Percentiles rank a stretch among this genome's conserved stretches.
These are phyloP conservation scores for Drosophila ercepeae DNA, from an alignment of 1,140 invertebrate genomes.

Conservation along the genomic window DNA sequence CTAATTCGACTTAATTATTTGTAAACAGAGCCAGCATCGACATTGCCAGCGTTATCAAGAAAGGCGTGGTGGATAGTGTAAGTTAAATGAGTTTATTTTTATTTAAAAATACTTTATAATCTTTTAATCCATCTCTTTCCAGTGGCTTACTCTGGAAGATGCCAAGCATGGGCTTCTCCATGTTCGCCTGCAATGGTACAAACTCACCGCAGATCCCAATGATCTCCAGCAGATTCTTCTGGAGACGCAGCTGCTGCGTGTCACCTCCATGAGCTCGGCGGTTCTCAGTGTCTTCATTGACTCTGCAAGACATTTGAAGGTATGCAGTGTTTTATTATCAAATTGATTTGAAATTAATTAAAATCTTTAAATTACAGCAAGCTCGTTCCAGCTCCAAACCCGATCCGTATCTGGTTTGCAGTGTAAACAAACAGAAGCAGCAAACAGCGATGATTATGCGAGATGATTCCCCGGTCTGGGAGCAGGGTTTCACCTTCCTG, in stretches of 20 bases:
- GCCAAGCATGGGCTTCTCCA: slow-evolving; percentile 97
- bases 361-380: slow-evolving; percentile 84
- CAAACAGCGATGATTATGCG: slow-evolving; percentile 89
- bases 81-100: slow-evolving; percentile 66
- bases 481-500: slow-evolving; percentile 95
- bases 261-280: slow-evolving; percentile 90
- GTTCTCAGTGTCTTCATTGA: slow-evolving; percentile 94
- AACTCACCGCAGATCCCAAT: slow-evolving; percentile 88
- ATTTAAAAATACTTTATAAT: background rate
- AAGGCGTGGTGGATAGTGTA: slow-evolving; percentile 88
- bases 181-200: slow-evolving; percentile 94
- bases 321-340: slow-evolving; percentile 76
- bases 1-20: background rate
- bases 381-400: slow-evolving; percentile 88
- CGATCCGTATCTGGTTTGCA: slow-evolving; percentile 90
- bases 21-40: slow-evolving; percentile 87
- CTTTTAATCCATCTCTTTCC: slow-evolving; percentile 48
- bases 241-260: slow-evolving; percentile 90
- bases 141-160: slow-evolving; percentile 97
- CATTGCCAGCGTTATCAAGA: slow-evolving; percentile 87
- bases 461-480: slow-evolving; percentile 89
- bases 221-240: slow-evolving; percentile 90
- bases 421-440: slow-evolving; percentile 89
- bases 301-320: slow-evolving; percentile 94
- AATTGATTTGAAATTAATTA: background rate